Percentiles rank a stretch among this genome's conserved stretches.
Conservation (phyloP, 2,888 invertebrate species). For the Stenchaetothrips biformis region DNA sequence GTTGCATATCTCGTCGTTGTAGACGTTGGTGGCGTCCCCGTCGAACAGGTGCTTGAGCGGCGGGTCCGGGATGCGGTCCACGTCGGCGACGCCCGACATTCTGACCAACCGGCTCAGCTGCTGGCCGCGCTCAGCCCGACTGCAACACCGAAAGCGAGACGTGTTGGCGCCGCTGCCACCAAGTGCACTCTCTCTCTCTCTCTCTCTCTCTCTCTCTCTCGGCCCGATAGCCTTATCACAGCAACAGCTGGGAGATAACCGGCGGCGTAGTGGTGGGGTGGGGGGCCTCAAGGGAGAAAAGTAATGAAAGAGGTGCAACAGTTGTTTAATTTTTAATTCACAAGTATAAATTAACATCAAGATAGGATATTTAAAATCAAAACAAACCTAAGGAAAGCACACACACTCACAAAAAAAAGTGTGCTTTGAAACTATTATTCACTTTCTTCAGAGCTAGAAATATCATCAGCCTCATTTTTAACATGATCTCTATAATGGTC, state of each 20-base stretch:
- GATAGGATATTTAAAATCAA: neutral
- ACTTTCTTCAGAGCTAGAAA: neutral
- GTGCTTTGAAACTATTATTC: neutral
- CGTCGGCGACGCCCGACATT: neutral
- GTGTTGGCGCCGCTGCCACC: neutral
- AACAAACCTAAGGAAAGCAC: no score
- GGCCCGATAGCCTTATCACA: no score
- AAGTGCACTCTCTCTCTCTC: neutral
- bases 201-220: neutral
- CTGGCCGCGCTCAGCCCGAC: neutral
- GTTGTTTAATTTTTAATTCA: neutral
- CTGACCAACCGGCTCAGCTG: no score
- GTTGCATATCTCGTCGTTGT: constrained; percentile 47
- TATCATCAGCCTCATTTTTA: neutral
- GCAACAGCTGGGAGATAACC: neutral
- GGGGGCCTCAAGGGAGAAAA: no score
- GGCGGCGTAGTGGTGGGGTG: no score
- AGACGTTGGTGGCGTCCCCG: constrained; percentile 48
- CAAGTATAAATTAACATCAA: neutral
- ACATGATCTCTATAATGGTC: neutral
- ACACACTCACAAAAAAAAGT: no score
- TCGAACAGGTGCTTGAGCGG: constrained; percentile 48
- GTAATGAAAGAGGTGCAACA: no score
- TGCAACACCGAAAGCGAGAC: neutral
- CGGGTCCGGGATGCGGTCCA: neutral